Base-by-base conservation (phyloP, 2,113 vertebrate species). In the Callithrix jacchus region DNA sequence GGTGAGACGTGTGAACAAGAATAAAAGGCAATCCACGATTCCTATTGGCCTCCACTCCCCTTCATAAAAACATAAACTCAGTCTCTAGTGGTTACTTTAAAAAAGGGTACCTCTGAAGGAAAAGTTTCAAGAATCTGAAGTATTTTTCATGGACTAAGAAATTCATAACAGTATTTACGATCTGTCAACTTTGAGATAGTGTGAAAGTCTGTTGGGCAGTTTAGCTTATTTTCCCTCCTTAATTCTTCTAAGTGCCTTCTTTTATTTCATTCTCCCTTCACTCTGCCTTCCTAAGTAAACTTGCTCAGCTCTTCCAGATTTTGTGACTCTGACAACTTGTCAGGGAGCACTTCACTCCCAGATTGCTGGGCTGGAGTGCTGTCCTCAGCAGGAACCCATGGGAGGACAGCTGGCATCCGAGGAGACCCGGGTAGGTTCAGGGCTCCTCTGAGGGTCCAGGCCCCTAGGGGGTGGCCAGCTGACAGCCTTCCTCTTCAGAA, bases 321-420 rank as follows among this genome's bases (percentile, higher is more conserved):
- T 71, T 2, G 8, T 3, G 32, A 74, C 23, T 25, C 12, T 70
- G 87, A 76, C 80, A 84, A 21, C 47, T 35, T 42, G 10, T 79
- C 95, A 74, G 54, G 80, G 66, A 76, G 70, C 12, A 37, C 35
- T 84, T 6, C 0, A 1, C n/a, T 52, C 27, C 20, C 35, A 90
- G 94, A 54, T 37, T 47, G 77, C 45, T 66, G 68, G 68, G 2
- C 2, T 27, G 25, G 32, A 37, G 37, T 7, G 2, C 81, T 56
- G 54, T 30, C 12, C 87, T 81, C 42, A 85, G 96, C 76, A 42
- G 95, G 93, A 87, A 13, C 21, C 27, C 4, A 6, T 0, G 6
- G 37, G 23, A 64, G 71, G 90, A 97, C 93, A 97, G 96, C 93
- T 97, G 96, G 93, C 66, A 58, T 89, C 77, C 52, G 68, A 87